These are phyloP conservation scores for Capreolus pygargus DNA, from an alignment of 2,113 vertebrate genomes.

Conservation along the genomic window DNA sequence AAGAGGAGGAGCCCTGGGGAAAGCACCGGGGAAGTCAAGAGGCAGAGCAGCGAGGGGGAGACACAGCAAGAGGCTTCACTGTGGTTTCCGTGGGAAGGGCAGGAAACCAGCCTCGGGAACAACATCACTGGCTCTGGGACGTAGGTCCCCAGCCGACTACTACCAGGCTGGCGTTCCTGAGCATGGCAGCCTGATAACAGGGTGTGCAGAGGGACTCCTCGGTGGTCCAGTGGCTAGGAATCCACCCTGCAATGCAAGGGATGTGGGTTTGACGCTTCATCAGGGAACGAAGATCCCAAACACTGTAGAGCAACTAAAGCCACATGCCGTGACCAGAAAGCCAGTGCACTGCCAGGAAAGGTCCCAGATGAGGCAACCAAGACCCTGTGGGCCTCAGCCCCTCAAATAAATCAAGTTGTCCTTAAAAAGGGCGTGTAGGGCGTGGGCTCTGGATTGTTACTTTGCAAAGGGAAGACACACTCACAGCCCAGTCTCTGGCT, in stretches of 20 bases:
- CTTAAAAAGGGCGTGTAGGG: background rate
- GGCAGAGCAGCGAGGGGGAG: background rate
- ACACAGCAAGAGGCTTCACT: background rate
- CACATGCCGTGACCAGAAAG: background rate
- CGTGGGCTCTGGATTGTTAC: no score
- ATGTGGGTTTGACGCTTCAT: background rate
- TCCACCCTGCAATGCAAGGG: background rate
- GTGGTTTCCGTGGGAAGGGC: background rate
- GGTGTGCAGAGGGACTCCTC: background rate
- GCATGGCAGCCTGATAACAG: background rate
- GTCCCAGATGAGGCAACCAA: background rate
- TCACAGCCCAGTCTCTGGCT: background rate
- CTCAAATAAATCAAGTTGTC: background rate
- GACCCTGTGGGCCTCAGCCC: background rate
- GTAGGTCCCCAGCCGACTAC: background rate
- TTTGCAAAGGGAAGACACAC: background rate
- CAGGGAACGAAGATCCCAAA: background rate
- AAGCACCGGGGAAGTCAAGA: no score
- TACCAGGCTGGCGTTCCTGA: background rate
- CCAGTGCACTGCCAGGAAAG: accelerated
- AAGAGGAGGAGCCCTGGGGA: background rate
- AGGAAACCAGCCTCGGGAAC: background rate
- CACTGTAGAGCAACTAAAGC: background rate
- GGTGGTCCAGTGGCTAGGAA: background rate
- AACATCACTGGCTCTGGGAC: background rate